Base-by-base conservation (phyloP, 1,140 invertebrate genomes). In the Drosophila willistoni region DNA sequence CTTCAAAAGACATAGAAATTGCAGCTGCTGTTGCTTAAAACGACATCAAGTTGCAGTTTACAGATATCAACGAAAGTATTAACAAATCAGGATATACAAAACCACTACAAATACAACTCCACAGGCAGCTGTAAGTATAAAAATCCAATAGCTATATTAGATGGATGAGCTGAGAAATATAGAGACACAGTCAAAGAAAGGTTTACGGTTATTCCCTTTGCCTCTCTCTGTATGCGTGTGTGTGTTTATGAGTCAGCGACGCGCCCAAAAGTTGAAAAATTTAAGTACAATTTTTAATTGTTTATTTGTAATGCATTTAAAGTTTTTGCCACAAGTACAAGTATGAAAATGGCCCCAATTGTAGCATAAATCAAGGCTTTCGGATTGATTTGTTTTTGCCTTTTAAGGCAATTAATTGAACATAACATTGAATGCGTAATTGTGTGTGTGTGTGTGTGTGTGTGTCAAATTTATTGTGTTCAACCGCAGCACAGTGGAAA, bases 341-440 rank as follows among this genome's bases (percentile, higher is more conserved):
- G 5, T 22, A 14, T 29, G 44, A 63, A 63, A 42, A 14, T 44
- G 61, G 41, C 61, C 22, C 33, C 57, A 60, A 60, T 29, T 63
- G 61, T 29, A 14, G 33, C 22, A 34, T 33, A 51, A 51, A 64
- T 64, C 44, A 51, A 34, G 14, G 17, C n/a, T 17, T 17, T 51
- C 13, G 39, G 54, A 67, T 34, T 61, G 36, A 65, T 61, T 42
- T 60, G 66, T 44, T 56, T n/a, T 77, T 64, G 56, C 74, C 74
- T 65, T 77, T 77, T 71, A 77, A 65, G 74, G 67, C 73, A 33
- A 64, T 77, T 71, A 61, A 77, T 77, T 71, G 57, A 77, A 76
- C 22, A 42, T 13, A 17, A 34, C 13, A 25, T 5, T 42, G 25
- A 14, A 29, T 29, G 29, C 29, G 5, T 29, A 29, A 29, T 22